Evolutionary conservation across 2,113 vertebrate genomes (phyloP).

Genomic region (Dicrurus megarhynchus): DNA sequence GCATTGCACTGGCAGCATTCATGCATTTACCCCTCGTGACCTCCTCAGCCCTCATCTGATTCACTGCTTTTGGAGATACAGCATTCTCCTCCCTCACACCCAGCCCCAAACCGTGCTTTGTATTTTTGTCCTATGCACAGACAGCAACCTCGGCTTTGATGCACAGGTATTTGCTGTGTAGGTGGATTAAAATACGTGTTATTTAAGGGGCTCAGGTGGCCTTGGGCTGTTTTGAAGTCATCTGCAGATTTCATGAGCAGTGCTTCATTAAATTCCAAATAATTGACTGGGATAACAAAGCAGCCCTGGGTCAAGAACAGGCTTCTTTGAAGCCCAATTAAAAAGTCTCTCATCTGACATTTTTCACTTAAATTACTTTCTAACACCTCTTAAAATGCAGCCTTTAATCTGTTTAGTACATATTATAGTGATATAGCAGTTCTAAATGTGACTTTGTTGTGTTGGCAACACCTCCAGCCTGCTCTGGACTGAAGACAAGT

Average conservation of each 20-base stretch:
- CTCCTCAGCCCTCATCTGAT: neutral
- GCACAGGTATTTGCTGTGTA: neutral
- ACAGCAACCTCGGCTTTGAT: neutral
- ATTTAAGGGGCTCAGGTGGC: neutral
- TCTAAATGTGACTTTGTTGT: neutral
- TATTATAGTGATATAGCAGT: neutral
- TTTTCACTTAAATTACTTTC: neutral
- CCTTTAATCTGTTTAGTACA: neutral
- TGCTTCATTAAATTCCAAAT: neutral
- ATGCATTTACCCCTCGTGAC: neutral
- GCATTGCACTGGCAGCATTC: neutral
- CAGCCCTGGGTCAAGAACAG: neutral
- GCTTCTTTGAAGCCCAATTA: neutral
- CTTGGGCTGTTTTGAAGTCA: neutral
- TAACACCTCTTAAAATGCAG: neutral
- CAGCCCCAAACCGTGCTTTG: neutral
- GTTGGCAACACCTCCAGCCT: neutral
- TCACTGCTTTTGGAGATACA: neutral
- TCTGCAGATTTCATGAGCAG: neutral
- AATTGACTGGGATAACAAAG: neutral
- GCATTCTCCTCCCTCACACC: neutral
- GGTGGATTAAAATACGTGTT: neutral
- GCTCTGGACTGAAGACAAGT: neutral
- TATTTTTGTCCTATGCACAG: neutral
- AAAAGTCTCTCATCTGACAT: neutral